A percentile compares a stretch with the other conserved stretches of the same genome.
Conservation (phyloP, 2,113 vertebrate genomes). For the Prolemur simus region DNA sequence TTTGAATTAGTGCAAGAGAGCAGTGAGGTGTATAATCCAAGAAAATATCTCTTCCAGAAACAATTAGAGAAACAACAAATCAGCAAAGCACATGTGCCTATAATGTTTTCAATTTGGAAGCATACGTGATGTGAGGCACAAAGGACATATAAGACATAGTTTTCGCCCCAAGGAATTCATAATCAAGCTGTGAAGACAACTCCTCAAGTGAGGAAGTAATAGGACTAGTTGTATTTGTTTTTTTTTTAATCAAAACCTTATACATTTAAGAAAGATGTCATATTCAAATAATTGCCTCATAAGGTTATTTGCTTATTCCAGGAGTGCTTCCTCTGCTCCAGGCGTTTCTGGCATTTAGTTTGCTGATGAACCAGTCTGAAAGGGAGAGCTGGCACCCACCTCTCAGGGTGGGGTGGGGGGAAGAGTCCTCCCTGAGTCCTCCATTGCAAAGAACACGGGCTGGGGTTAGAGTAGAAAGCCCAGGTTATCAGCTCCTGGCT, state of each 20-base stretch:
- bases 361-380: neutral
- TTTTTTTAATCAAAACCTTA: neutral
- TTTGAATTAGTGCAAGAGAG: conserved; percentile 48
- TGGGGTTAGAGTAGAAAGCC: conserved; percentile 30
- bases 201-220: neutral
- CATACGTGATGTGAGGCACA: neutral
- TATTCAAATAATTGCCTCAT: neutral
- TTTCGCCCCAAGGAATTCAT: neutral
- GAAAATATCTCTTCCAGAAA: conserved; percentile 39
- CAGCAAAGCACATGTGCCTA: neutral
- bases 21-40: conserved; percentile 3
- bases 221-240: neutral
- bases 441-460: neutral
- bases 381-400: neutral
- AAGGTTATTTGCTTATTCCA: neutral
- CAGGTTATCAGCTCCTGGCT: conserved; percentile 66
- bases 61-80: neutral
- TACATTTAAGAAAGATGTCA: neutral
- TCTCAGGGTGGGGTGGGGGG: neutral
- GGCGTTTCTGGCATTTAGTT: neutral
- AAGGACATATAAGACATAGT: neutral
- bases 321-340: neutral
- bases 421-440: neutral
- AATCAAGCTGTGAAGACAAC: neutral
- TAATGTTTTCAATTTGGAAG: neutral